Base-by-base conservation (phyloP, 2,888 invertebrate genomes). In the Melieria picta region DNA sequence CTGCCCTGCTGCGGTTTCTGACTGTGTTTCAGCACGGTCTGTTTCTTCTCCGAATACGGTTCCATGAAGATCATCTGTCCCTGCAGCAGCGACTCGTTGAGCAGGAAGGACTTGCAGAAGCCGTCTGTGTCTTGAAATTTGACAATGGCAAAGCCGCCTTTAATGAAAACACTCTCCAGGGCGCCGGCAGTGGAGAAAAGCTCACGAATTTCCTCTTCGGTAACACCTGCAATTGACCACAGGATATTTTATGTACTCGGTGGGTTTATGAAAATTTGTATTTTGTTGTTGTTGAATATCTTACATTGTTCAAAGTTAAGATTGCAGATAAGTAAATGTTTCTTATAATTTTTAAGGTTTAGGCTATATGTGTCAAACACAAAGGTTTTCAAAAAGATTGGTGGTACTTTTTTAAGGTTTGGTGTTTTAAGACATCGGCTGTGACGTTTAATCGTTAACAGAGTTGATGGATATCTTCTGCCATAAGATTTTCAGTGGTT, bases 41-140 rank as follows among this genome's bases (percentile, higher is more conserved):
- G 57, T 50, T 83, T 84, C 0, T 78, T 68, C 0, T 65, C n/a
- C 0, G 83, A 84, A 67, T 79, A 78, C 7, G 83, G 83, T 74
- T 84, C 80, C 4, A 84, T 5, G 61, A 84, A 84, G 2, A 84
- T 72, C 4, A 77, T 75, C 10, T 78, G 74, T 10, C 78, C 79
- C 2, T 73, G 64, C 0, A 84, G 0, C 0, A 60, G 0, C 0
- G 69, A 62, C 46, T 84, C 83, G 64, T 82, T 83, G 0, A 73
- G 7, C 30, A 83, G 65, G 57, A 84, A 84, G 1, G 83, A 77
- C 68, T 82, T 82, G 72, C 83, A 84, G 72, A 78, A 84, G 1
- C 64, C 82, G 4, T 84, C 83, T 0, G 76, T 73, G 7, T 77
- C 75, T 7, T 43, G 60, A 70, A 81, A 84, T 30, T 78, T 77